Base-by-base conservation (phyloP, 2,797 vertebrate species). In the Macroramphosus scolopax region DNA sequence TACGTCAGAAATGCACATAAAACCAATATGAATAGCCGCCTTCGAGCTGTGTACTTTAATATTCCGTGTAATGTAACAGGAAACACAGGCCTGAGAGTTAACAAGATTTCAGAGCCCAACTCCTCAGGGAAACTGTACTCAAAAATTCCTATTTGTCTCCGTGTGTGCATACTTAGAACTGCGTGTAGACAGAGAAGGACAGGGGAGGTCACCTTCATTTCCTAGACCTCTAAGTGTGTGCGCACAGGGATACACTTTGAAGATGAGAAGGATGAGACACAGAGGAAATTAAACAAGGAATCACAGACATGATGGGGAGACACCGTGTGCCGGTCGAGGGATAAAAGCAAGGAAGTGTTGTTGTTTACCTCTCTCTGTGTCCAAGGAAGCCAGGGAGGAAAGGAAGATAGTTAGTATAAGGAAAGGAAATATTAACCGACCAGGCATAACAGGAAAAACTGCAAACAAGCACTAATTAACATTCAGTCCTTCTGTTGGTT, bases 351-450 rank as follows among this genome's bases (percentile, higher is more conserved):
- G 51, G 51, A 69, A 77, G 73, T 59, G 63, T 6, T 22, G 20
- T 22, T n/a, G 57, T 81, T 86, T 88, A 88, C 86, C 87, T 88
- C 79, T 89, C 87, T 86, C 86, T 89, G 86, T 20, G 50, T 85
- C 87, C 87, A 52, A 52, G 76, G 63, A 76, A 72, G 87, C 81
- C 51, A 65, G 50, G 63, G 59, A 68, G 48, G 63, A 77, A 75
- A 75, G 51, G 43, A 63, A 51, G 48, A 66, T 26, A 63, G 73
- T 85, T 79, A 84, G 72, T 53, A 18, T 15, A 53, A 54, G 9
- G 39, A 32, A 38, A 35, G 8, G 48, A 5, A 14, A 11, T 2
- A 20, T 6, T 22, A 22, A 28, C 46, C 43, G 22, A 31, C 36
- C 45, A 14, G 31, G 38, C 11, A 38, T 30, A 48, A 43, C 17